Evolutionary conservation across 2,797 vertebrate genomes (phyloP), one percentile per base, ranked within the genome.

Genomic region (Platalea minor): DNA sequence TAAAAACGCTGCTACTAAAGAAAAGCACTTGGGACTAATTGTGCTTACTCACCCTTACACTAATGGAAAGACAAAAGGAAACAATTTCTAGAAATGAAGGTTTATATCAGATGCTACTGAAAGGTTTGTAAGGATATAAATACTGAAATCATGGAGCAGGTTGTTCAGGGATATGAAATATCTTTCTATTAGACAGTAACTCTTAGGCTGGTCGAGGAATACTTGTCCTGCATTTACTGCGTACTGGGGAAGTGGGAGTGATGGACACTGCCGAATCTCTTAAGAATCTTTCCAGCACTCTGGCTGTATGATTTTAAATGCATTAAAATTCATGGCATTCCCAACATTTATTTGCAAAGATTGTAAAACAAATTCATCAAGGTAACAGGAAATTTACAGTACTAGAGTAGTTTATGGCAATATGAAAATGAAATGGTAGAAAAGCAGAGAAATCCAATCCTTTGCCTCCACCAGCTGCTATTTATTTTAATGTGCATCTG

Each of bases 401-500:
- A 31, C 18, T 91, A 15, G 35, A 26, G 28, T 35, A 53, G 51
- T 87, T 86, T 84, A 70, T 69, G 43, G 35, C 25, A 77, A 57
- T 26, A 69, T 57, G 75, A 89, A 91, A 89, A 87, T 51, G 11
- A 89, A 94, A 78, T 64, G 24, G 8, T 60, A 60, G 13, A 64
- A 85, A 88, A 88, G 45, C 26, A 88, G 63, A 88, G 26, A 91
- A 91, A 79, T 48, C 68, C 79, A 33, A 31, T 68, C 39, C n/a
- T 88, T 81, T 67, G 56, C 65, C 43, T 94, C 48, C 26, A 75
- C 48, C 57, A 89, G n/a, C 48, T 91, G 78, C 39, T 74, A 48
- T 50, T 91, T 89, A 59, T 89, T 94, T 82, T 79, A 89, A 78
- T 59, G 51, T 82, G 9, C 24, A 59, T 85, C 41, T 78, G 24